Conservation (phyloP, 1,140 invertebrate species). For the Gyrodactylus bullatarudis region DNA sequence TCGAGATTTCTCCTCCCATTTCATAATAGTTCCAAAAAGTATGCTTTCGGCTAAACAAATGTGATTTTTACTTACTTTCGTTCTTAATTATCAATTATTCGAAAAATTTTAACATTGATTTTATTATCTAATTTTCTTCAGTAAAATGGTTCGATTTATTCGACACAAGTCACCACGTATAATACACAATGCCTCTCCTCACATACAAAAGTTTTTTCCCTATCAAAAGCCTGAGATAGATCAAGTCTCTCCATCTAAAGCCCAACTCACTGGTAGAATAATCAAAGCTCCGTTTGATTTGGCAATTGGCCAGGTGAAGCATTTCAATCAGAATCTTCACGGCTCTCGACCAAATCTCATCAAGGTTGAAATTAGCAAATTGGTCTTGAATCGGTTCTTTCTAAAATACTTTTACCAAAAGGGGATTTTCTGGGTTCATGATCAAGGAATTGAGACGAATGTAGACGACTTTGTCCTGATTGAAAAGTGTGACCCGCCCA, state of each 20-base stretch:
- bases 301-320: neutral
- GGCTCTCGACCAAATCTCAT: neutral
- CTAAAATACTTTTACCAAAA: slow-evolving; percentile 4
- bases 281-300: neutral
- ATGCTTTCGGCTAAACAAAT: too few species aligned
- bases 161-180: neutral
- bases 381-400: slow-evolving; percentile 1
- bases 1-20: slow-evolving; percentile 89
- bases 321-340: neutral
- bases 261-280: neutral
- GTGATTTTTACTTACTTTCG: too few species aligned
- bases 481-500: neutral
- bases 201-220: slow-evolving; percentile 1
- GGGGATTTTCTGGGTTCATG: slow-evolving; percentile 3
- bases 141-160: neutral
- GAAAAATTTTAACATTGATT: too few species aligned
- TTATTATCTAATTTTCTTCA: neutral
- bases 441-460: neutral
- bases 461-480: neutral
- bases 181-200: neutral
- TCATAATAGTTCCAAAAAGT: neutral
- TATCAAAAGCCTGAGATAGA: slow-evolving; percentile 4
- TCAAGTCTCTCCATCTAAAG: neutral
- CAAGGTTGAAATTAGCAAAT: slow-evolving; percentile 1
- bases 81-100: too few species aligned